phyloP scores from a whole-genome alignment of 2,113 vertebrate species.

The Phylloscopus trochilus region DNA sequence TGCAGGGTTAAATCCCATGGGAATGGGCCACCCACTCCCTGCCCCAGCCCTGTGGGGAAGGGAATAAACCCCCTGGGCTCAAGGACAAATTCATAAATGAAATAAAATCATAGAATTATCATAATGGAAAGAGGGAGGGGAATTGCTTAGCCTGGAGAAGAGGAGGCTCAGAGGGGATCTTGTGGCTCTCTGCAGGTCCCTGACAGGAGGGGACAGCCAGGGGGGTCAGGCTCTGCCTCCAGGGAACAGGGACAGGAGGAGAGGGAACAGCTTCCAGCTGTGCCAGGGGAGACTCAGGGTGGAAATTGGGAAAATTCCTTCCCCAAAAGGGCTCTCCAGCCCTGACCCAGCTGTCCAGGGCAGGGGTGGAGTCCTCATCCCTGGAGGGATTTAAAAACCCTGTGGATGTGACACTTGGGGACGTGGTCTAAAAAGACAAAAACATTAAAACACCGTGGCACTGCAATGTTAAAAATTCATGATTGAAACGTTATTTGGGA shows the following conservation, averaged over 20 bases:
- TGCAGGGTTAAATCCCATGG: neutral
- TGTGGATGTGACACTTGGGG: neutral
- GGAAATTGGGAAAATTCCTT: neutral
- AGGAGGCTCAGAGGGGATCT: neutral
- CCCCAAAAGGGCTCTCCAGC: accelerated
- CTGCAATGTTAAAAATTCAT: too few relatives aligned
- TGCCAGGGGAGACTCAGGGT: accelerated
- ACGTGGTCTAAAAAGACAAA: too few relatives aligned
- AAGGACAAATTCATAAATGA: neutral
- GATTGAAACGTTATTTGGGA: too few relatives aligned
- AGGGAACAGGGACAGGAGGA: neutral
- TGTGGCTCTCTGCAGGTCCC: neutral
- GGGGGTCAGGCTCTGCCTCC: too few relatives aligned
- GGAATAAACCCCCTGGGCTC: neutral
- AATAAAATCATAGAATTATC: neutral
- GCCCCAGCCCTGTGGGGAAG: neutral
- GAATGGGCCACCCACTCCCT: neutral
- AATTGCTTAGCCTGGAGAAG: neutral
- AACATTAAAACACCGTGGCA: too few relatives aligned
- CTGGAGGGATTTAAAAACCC: accelerated
- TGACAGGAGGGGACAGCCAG: neutral
- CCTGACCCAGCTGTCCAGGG: neutral
- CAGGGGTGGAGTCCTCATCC: accelerated
- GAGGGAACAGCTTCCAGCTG: accelerated
- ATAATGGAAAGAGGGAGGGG: neutral